These are phyloP conservation scores for Tursiops truncatus DNA, from an alignment of 2,113 vertebrate genomes.

Conservation along the genomic window DNA sequence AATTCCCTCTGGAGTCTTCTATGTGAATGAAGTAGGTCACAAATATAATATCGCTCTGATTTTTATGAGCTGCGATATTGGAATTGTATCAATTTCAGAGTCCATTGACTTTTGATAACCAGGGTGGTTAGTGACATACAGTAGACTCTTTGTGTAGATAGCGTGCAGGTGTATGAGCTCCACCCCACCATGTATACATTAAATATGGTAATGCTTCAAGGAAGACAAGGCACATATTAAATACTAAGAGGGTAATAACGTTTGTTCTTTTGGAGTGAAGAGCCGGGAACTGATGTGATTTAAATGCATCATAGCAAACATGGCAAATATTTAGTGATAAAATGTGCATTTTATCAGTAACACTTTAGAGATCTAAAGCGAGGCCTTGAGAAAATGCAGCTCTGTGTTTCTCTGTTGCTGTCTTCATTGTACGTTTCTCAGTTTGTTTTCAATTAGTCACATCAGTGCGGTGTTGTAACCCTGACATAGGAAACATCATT, in stretches of 20 bases:
- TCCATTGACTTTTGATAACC: conserved; percentile 84
- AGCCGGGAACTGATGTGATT: background rate
- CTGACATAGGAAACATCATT: conserved; percentile 25
- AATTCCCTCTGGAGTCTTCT: conserved; percentile 76
- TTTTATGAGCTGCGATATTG: conserved; percentile 81
- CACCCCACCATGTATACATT: background rate
- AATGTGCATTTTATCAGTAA: conserved; percentile 59
- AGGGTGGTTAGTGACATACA: conserved; percentile 65
- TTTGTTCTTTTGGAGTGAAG: conserved; percentile 55
- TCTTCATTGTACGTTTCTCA: conserved; percentile 18
- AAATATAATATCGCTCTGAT: conserved; percentile 74
- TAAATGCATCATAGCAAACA: conserved; percentile 67
- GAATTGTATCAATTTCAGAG: conserved; percentile 84
- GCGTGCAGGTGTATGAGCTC: background rate
- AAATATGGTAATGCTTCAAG: conserved; percentile 50
- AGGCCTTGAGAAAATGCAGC: conserved; percentile 56
- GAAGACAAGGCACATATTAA: conserved; percentile 58
- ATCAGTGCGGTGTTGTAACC: conserved; percentile 60
- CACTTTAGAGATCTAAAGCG: conserved; percentile 53
- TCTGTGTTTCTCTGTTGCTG: background rate
- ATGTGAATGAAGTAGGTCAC: conserved; percentile 78
- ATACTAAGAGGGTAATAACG: conserved; percentile 16
- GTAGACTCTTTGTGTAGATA: conserved; percentile 27
- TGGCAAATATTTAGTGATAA: conserved; percentile 67
- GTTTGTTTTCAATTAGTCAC: conserved; percentile 55